These are phyloP conservation scores for Habroteleia sp. DNA, from an alignment of 2,888 invertebrate species.

Conservation along the genomic window DNA sequence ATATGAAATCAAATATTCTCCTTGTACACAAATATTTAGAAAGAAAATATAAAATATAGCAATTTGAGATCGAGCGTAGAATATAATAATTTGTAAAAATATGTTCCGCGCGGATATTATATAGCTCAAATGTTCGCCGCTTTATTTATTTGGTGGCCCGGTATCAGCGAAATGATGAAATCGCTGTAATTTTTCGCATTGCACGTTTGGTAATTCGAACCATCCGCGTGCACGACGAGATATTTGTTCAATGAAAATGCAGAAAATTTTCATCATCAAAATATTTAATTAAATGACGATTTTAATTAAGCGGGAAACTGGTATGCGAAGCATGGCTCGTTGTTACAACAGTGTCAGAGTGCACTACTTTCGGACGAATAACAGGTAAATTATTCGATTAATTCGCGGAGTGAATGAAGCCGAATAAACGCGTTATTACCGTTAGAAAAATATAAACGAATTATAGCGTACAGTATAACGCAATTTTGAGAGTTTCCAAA, in stretches of 20 bases:
- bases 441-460: constrained; percentile 39
- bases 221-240: constrained; percentile 30
- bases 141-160: constrained; percentile 18
- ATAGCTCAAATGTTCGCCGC: constrained; percentile 3
- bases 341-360: constrained; percentile 56
- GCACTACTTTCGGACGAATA: constrained; percentile 36
- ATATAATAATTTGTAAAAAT: constrained; percentile 26
- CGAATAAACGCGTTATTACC: constrained; percentile 19
- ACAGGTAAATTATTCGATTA: constrained; percentile 47
- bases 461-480: neutral
- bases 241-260: constrained; percentile 43
- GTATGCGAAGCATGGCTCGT: constrained; percentile 52
- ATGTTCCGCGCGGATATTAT: constrained; percentile 9
- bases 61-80: constrained; percentile 3
- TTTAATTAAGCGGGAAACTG: constrained; percentile 56
- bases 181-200: constrained; percentile 49
- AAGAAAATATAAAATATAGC: constrained; percentile 6
- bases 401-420: constrained; percentile 36
- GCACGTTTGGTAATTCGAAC: constrained; percentile 46
- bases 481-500: constrained; percentile 10
- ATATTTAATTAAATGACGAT: constrained; percentile 62
- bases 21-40: neutral
- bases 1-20: neutral
- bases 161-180: constrained; percentile 43
- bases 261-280: constrained; percentile 53